These are phyloP conservation scores for Theonella swinhoei DNA, from an alignment of 37 sponge, comb jelly and placozoan species.

Conservation along the genomic window DNA sequence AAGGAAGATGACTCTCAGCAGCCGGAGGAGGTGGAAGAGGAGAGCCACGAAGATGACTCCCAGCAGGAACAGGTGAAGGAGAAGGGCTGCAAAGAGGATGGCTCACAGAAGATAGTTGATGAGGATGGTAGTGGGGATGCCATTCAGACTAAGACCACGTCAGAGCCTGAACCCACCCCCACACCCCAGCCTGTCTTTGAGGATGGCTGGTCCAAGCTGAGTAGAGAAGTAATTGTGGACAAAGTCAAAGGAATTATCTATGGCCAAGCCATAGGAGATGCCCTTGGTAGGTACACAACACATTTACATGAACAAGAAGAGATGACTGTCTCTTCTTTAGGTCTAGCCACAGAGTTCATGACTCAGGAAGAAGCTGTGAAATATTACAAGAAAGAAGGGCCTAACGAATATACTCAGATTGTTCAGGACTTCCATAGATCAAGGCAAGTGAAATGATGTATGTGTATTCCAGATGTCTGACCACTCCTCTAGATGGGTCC, in stretches of 20 bases:
- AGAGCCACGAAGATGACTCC: too few species aligned
- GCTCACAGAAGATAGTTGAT: too few species aligned
- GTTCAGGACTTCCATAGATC: conserved; percentile 80
- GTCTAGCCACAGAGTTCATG: conserved; percentile 93
- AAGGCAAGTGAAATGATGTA: conserved; percentile 44
- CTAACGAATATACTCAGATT: conserved; percentile 59
- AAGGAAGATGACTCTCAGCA: too few species aligned
- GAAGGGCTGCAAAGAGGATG: too few species aligned
- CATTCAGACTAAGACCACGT: background rate
- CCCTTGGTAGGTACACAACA: conserved; percentile 71
- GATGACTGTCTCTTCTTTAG: conserved; percentile 29
- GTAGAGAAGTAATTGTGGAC: conserved; percentile 73
- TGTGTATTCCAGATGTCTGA: background rate
- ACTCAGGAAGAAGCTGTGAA: conserved; percentile 39
- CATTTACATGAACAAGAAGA: background rate
- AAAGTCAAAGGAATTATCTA: conserved; percentile 86
- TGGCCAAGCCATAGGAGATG: conserved; percentile 95
- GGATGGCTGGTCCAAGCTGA: conserved; percentile 67
- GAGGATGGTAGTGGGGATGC: too few species aligned
- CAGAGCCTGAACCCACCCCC: background rate
- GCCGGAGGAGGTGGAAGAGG: too few species aligned
- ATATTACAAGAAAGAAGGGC: conserved; percentile 70
- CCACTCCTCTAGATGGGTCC: conserved; percentile 65
- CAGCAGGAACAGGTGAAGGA: too few species aligned
- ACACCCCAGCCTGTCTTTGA: conserved; percentile 8